Percentiles rank a stretch among this genome's conserved stretches.
Conservation (phyloP, 2,797 vertebrate species). For the Leptodactylus fallax region DNA sequence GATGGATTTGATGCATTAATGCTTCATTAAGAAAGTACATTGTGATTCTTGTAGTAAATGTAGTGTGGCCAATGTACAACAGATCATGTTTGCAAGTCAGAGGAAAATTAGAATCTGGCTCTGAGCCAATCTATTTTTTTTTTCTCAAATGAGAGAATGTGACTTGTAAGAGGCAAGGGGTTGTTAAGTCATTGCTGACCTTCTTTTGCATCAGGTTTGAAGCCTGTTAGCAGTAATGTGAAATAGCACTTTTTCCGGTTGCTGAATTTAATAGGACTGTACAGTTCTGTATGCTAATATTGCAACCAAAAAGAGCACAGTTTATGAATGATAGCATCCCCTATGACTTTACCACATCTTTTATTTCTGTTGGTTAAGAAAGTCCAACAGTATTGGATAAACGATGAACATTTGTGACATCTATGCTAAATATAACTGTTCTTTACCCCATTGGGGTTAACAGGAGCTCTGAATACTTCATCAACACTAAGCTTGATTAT, state of each 20-base stretch:
- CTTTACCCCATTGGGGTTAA: background rate
- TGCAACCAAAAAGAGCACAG: constrained; percentile 50
- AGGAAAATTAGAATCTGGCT: constrained; percentile 44
- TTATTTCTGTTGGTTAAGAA: background rate
- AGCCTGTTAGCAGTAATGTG: constrained; percentile 60
- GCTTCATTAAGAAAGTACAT: constrained; percentile 31
- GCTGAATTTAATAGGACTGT: constrained; percentile 57
- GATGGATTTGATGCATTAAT: constrained; percentile 26
- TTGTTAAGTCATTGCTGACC: constrained; percentile 62
- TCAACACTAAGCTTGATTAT: background rate
- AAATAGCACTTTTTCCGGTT: constrained; percentile 55
- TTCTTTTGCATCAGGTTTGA: constrained; percentile 61
- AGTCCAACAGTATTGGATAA: background rate
- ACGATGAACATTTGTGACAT: background rate
- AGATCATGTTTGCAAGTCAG: background rate
- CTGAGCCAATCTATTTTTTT: constrained; percentile 46
- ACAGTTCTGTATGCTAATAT: constrained; percentile 59
- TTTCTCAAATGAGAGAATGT: constrained; percentile 55
- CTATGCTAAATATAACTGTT: background rate
- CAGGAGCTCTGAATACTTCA: background rate
- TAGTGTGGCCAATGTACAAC: constrained; percentile 19
- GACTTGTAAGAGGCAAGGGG: constrained; percentile 57
- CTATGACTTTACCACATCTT: background rate
- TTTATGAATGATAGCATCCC: constrained; percentile 49
- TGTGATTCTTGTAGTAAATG: constrained; percentile 22